Base-by-base conservation (phyloP, 1,140 invertebrate species). In the Copidosoma floridanum region DNA sequence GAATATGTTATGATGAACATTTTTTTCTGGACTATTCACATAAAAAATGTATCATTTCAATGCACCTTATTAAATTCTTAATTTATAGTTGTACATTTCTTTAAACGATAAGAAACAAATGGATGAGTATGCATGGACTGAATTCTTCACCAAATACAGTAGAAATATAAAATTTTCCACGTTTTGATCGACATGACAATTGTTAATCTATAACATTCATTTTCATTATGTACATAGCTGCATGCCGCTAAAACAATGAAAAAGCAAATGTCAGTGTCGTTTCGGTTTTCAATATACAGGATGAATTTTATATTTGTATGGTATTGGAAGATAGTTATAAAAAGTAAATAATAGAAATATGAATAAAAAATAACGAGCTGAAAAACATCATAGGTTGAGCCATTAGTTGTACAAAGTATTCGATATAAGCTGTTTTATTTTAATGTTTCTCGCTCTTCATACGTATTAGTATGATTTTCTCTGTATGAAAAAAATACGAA, bases 11-110 rank as follows among this genome's bases (percentile, higher is more conserved):
- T 32, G 46, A 35, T 32, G 6, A 8, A 32, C 32, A 48, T 46
- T 59, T 59, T 59, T 53, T 57, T 57, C 50, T 24, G n/a, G 23
- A 38, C 54, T n/a, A n/a, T n/a, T n/a, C n/a, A 32, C 20, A 56
- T 64, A 48, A 60, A 54, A 67, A 64, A 27, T 71, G 65, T 72
- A 70, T 65, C 66, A 73, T 71, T 71, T 70, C 71, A 72, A 72
- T 69, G 65, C 64, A 71, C 12, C n/a, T n/a, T n/a, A n/a, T n/a
- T n/a, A n/a, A n/a, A 68, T 71, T 73, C 44, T 71, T n/a, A 59
- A 63, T 66, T 57, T 62, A 55, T 46, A 29, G 66, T 71, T 50
- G 59, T 71, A 65, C 68, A 72, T 70, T 72, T 69, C 64, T 38
- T 59, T 63, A 51, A 62, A 50, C 67, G 56, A 65, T 66, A 57